Base-by-base conservation (phyloP, 2,113 vertebrate genomes). In the Rafetus swinhoei region DNA sequence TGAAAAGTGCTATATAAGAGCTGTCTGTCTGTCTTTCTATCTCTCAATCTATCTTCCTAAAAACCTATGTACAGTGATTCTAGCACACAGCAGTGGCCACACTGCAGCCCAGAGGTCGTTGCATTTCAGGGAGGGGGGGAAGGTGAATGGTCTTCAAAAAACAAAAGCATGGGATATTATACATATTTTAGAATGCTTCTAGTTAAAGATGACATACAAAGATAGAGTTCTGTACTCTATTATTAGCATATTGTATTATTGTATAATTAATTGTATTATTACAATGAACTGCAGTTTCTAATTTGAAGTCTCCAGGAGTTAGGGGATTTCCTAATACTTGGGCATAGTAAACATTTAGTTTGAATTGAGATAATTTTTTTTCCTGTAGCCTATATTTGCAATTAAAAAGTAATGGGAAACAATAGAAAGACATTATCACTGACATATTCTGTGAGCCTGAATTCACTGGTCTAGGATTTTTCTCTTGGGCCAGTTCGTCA, bases 31-130 rank as follows among this genome's bases (percentile, higher is more conserved):
- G 4, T 6, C 45, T 45, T 16, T 84, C 19, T 94, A 90, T 13
- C 24, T 95, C 60, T 86, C 86, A 69, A 60, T 84, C 90, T 83
- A 85, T 85, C 55, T 83, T 93, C 85, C 84, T 90, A 74, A 92
- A 87, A 93, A 35, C 12, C 27, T 1, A 25, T 82, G 57, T 57
- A 82, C 35, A 56, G 45, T 50, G n/a, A 10, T 91, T 86, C 65
- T 94, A 74, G 85, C 45, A 10, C 9, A 72, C 91, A 84, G 79
- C 22, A 94, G 89, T 57, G 93, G 80, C 86, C 88, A 90, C 93
- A 57, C 74, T 56, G 87, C 59, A 39, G 56, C 55, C 29, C 15
- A 89, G 7, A 82, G 11, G 39, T 76, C 4, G 3, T 39, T 45
- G 39, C 72, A 45, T 45, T 76, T 45, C 72, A 11, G 35, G 24